Evolutionary conservation across 53 echinoderm and acorn worm species (phyloP), one percentile per base, ranked within the genome.

Genomic region (Paracentrotus lividus): DNA sequence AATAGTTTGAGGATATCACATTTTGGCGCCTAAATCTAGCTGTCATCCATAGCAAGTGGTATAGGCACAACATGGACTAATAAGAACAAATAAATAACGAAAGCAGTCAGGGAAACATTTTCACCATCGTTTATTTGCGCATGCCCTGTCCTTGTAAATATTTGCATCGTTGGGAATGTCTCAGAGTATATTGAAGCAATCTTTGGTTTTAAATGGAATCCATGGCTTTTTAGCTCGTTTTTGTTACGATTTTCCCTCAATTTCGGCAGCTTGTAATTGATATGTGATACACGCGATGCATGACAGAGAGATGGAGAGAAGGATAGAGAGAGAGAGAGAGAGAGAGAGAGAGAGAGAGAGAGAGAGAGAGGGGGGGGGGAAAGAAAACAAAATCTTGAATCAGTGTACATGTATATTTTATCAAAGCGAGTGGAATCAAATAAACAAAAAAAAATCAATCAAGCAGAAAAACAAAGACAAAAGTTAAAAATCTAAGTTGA

Each of bases 31-130:
- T n/a, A n/a, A 61, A 38, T 69, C 69, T 69, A 3, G 69, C 38
- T 69, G 69, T 36, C 34, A 38, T 69, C 69, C 34, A 69, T 38
- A 38, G 69, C 69, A 16, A 69, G 69, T 38, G 38, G 36, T 38
- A 5, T 69, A 20, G 34, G 69, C 69, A 69, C 33, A 69, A 31
- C 18, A 36, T 69, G 38, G 36, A 69, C 69, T 69, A 69, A 69
- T 69, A 38, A 36, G 69, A n/a, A 69, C 69, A 69, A 69, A 69
- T 69, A 69, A 69, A 69, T 69, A 69, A 69, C 69, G 69, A 69
- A 69, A 51, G 84, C 49, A 51, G 27, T 31, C 84, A 49, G 24
- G 49, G 49, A 51, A 84, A 49, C 84, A 84, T 84, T 51, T 84
- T 47, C 49, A 26, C 84, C 16, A n/a, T 84, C 47, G 84, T 51